Conservation (phyloP, 1,140 invertebrate genomes). For the Dendrolimus punctatus region DNA sequence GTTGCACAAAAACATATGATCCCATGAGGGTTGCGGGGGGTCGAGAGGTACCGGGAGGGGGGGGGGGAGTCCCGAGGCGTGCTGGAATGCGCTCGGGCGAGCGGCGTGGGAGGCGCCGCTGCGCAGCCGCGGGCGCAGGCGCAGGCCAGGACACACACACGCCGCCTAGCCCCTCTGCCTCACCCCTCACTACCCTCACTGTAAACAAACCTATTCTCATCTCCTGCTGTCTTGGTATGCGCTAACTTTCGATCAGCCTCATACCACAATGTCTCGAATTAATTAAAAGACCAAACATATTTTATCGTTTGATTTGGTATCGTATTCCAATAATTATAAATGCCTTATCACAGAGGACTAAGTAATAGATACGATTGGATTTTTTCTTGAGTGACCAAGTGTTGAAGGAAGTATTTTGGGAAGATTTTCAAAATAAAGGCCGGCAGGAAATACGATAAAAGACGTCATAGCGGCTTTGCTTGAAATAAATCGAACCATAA, state of each 20-base stretch:
- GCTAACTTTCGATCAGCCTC: constrained; percentile 5
- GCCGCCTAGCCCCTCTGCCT: constrained; percentile 33
- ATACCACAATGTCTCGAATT: neutral
- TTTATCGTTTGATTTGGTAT: no score
- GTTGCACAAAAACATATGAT: constrained; percentile 72
- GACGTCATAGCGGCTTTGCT: no score
- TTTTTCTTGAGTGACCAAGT: no score
- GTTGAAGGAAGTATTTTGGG: no score
- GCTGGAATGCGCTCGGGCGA: constrained; percentile 64
- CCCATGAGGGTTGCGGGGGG: constrained; percentile 53
- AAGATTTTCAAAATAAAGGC: no score
- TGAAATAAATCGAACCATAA: no score
- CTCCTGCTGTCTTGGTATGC: constrained; percentile 11
- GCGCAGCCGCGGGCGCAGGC: constrained; percentile 20
- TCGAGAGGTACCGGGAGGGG: constrained; percentile 18
- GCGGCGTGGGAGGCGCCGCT: constrained; percentile 66
- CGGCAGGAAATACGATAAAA: no score
- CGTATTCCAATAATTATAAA: no score
- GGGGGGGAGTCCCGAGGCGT: constrained; percentile 52
- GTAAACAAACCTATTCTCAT: constrained; percentile 63
- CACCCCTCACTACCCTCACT: constrained; percentile 44
- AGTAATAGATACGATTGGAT: no score
- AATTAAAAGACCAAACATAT: neutral
- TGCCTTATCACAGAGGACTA: no score
- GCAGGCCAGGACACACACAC: constrained; percentile 39